These are phyloP conservation scores for Ardeotis arabs DNA, from an alignment of 2,113 vertebrate species.

Conservation along the genomic window DNA sequence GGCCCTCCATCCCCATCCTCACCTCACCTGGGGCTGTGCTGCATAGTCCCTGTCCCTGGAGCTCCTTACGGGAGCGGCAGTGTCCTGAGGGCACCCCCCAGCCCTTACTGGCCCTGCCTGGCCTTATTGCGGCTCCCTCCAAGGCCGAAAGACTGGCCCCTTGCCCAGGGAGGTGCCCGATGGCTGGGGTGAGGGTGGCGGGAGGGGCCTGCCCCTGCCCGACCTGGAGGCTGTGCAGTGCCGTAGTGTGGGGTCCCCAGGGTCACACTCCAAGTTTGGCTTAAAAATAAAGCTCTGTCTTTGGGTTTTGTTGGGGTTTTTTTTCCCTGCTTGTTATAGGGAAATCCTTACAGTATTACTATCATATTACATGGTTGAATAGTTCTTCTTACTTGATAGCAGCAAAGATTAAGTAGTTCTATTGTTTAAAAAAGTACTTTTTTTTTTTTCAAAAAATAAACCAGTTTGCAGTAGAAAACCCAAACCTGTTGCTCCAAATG, in stretches of 20 bases:
- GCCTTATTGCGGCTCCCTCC: fast-evolving
- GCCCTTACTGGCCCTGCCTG: fast-evolving
- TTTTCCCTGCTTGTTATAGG: not conserved
- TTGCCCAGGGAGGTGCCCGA: fast-evolving
- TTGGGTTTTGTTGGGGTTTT: too few relatives aligned
- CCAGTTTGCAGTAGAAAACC: not conserved
- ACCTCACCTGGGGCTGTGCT: fast-evolving
- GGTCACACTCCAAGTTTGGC: fast-evolving
- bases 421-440: not conserved
- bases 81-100: too few relatives aligned
- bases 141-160: fast-evolving
- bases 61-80: not conserved
- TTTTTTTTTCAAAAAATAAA: not conserved
- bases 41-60: fast-evolving
- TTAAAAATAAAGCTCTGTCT: not conserved
- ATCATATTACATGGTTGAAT: not conserved
- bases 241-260: fast-evolving
- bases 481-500: not conserved
- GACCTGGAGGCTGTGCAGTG: fast-evolving
- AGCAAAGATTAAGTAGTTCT: not conserved
- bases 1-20: too few relatives aligned
- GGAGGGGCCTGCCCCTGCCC: fast-evolving
- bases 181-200: too few relatives aligned
- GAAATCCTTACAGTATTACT: not conserved
- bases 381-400: not conserved